phyloP scores from a whole-genome alignment of 2,113 vertebrate species.

The Bujurquina vittata region DNA sequence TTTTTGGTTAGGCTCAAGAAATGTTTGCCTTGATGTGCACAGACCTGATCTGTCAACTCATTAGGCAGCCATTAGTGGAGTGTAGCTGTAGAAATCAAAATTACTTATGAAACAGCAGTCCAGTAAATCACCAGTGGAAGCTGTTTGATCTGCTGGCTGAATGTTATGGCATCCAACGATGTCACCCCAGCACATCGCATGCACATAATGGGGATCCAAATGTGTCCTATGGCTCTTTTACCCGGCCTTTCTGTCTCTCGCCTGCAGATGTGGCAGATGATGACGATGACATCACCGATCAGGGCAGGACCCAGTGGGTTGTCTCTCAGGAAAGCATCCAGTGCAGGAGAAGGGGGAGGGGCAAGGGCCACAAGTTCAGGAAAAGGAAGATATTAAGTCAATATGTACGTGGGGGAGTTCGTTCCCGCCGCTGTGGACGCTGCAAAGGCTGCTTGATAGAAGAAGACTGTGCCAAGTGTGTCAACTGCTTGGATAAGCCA shows the following conservation, averaged over 20 bases:
- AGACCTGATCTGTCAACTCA: neutral
- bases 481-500: constrained; percentile 91
- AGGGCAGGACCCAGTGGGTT: constrained; percentile 63
- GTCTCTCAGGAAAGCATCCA: constrained; percentile 61
- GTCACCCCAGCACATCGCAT: constrained; percentile 20
- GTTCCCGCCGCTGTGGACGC: constrained; percentile 82
- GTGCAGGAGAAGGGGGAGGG: constrained; percentile 57
- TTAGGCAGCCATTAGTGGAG: neutral
- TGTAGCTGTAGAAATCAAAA: constrained; percentile 27
- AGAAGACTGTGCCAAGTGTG: constrained; percentile 86
- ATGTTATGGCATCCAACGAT: constrained; percentile 42
- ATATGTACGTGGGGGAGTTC: constrained; percentile 53
- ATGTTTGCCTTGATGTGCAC: neutral
- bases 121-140: constrained; percentile 28
- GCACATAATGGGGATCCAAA: neutral
- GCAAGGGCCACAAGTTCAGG: constrained; percentile 45
- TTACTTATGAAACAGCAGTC: constrained; percentile 1
- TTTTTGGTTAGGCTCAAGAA: neutral
- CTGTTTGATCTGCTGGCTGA: constrained; percentile 21
- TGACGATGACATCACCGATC: constrained; percentile 63
- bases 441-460: constrained; percentile 86
- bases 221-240: constrained; percentile 17
- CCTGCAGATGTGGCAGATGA: constrained; percentile 76
- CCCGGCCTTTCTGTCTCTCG: constrained; percentile 36
- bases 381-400: constrained; percentile 30